Evolutionary conservation across 2,888 invertebrate species (phyloP).

Genomic region (Eilema depressum): DNA sequence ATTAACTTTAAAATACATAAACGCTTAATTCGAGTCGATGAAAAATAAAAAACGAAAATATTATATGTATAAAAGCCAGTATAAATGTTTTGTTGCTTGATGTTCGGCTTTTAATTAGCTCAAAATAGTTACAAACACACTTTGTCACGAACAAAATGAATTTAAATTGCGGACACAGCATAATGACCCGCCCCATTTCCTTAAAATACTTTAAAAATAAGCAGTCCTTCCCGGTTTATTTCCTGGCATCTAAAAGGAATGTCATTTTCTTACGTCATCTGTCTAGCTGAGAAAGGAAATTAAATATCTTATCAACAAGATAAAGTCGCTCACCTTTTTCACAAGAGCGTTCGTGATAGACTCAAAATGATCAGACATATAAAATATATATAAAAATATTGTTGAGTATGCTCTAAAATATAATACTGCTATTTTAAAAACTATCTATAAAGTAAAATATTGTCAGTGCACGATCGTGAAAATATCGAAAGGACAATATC

Average conservation of each 20-base stretch:
- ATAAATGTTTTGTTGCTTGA: no score
- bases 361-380: slow-evolving; percentile 32
- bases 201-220: slow-evolving; percentile 21
- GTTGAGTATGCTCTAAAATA: neutral
- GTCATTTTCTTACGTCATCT: slow-evolving; percentile 71
- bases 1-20: no score
- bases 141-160: slow-evolving; percentile 5
- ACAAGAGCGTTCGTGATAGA: slow-evolving; percentile 51
- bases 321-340: slow-evolving; percentile 71
- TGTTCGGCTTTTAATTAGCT: neutral
- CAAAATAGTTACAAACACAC: neutral
- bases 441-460: no score
- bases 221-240: slow-evolving; percentile 25
- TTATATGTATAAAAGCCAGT: no score
- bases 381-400: slow-evolving; percentile 1
- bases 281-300: slow-evolving; percentile 74
- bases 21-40: no score
- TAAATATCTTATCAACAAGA: slow-evolving; percentile 75
- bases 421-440: neutral
- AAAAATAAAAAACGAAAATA: no score
- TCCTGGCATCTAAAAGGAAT: slow-evolving; percentile 43
- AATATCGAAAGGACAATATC: no score
- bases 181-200: slow-evolving; percentile 12
- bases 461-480: no score
- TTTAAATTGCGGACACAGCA: neutral